Percentiles rank a stretch among this genome's conserved stretches.
These are phyloP conservation scores for Cryptotis parvus DNA, from an alignment of 2,113 vertebrate species.

Conservation along the genomic window DNA sequence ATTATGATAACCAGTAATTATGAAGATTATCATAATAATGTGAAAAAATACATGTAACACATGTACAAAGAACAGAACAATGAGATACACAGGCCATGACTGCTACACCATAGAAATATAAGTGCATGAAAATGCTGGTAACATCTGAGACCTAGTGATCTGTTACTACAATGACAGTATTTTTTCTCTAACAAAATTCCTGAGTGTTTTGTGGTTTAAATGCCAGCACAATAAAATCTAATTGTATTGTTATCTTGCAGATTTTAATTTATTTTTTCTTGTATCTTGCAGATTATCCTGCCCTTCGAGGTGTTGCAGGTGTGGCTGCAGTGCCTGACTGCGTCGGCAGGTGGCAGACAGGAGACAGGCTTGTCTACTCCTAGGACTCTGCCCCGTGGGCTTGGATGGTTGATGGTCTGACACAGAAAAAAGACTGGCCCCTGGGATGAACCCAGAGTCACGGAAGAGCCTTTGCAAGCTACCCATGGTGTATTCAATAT, in stretches of 20 bases:
- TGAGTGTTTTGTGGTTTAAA: conserved; percentile 42
- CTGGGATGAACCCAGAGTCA: too few species aligned
- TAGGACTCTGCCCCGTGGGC: too few species aligned
- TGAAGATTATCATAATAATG: conserved; percentile 38
- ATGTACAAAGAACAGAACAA: background rate
- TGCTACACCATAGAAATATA: background rate
- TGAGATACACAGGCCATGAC: background rate
- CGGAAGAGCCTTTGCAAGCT: too few species aligned
- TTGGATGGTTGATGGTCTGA: too few species aligned
- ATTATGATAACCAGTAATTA: background rate
- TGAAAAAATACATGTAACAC: background rate
- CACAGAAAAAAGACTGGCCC: too few species aligned
- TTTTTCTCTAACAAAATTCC: background rate
- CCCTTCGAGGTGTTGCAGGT: too few species aligned
- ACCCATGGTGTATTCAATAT: too few species aligned
- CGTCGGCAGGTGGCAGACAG: too few species aligned
- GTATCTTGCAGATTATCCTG: too few species aligned
- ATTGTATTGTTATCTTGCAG: conserved; percentile 20
- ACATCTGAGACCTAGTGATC: background rate
- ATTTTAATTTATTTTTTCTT: too few species aligned
- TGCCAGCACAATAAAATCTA: conserved; percentile 25
- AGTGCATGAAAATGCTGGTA: background rate
- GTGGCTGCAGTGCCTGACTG: too few species aligned
- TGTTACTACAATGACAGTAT: background rate
- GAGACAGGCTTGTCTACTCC: too few species aligned